Percentiles rank a stretch among this genome's conserved stretches.
phyloP scores from a whole-genome alignment of 2,113 vertebrate species.

The Anthoscopus minutus region DNA sequence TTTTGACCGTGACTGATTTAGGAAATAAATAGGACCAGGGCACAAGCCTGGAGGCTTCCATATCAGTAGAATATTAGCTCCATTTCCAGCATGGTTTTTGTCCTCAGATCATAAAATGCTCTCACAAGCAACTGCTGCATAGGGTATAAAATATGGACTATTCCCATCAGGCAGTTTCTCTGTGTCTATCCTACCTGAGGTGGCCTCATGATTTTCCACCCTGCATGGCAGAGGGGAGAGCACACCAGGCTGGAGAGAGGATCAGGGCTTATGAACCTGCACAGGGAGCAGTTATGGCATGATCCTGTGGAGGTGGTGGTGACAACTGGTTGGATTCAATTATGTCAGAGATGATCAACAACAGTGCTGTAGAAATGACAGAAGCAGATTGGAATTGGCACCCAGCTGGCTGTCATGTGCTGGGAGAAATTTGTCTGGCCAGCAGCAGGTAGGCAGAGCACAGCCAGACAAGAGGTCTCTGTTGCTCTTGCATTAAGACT shows the following conservation, averaged over 20 bases:
- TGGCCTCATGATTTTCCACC: background rate
- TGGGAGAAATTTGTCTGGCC: background rate
- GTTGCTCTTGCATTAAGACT: background rate
- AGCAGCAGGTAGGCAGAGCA: background rate
- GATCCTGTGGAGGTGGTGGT: background rate
- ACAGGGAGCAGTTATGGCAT: background rate
- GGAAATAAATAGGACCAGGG: background rate
- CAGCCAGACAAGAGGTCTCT: background rate
- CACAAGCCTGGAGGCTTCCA: background rate
- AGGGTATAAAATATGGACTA: background rate
- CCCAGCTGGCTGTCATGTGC: too few species aligned
- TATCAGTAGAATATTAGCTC: background rate
- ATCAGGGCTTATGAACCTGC: accelerated
- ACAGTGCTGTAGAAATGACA: background rate
- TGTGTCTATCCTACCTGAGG: background rate
- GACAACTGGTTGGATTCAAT: background rate
- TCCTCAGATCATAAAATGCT: background rate
- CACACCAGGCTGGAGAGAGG: background rate
- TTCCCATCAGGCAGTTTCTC: background rate
- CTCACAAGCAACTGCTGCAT: background rate
- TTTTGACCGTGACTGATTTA: background rate
- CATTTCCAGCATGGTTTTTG: background rate
- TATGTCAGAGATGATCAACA: background rate
- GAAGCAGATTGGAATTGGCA: background rate
- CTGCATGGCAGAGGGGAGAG: accelerated